A percentile compares a stretch with the other conserved stretches of the same genome.
phyloP scores from a whole-genome alignment of 2,113 vertebrate genomes.

The Ceyx melanurus region DNA sequence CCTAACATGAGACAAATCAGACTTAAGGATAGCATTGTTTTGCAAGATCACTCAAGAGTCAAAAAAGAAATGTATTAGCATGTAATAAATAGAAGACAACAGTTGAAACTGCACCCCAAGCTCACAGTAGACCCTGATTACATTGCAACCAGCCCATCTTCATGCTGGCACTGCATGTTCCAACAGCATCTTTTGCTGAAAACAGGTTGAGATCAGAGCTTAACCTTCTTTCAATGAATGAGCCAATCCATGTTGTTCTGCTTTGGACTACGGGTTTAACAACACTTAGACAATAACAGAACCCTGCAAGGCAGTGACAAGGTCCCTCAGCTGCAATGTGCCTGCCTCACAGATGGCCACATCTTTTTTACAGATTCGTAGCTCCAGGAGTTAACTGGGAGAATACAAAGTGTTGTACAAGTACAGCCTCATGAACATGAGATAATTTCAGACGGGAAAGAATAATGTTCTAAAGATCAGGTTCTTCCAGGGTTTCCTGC shows the following conservation, averaged over 20 bases:
- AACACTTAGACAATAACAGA: not conserved
- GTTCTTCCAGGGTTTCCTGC: not conserved
- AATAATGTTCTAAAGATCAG: not conserved
- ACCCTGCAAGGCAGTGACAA: not conserved
- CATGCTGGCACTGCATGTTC: fast-evolving
- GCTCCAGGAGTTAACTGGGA: not conserved
- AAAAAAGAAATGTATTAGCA: not conserved
- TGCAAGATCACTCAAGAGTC: not conserved
- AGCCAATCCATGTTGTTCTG: not conserved
- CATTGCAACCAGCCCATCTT: not conserved
- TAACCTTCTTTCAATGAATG: not conserved
- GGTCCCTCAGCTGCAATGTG: not conserved
- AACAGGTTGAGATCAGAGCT: not conserved
- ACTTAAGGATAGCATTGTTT: not conserved
- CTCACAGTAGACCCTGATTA: not conserved
- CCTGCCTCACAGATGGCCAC: not conserved
- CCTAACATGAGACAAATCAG: slow-evolving; percentile 72
- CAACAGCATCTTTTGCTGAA: not conserved
- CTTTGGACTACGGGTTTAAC: not conserved
- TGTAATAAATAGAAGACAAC: not conserved
- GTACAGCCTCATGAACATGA: not conserved
- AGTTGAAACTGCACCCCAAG: not conserved
- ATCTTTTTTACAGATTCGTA: not conserved
- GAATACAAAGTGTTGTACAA: not conserved
- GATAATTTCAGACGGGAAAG: not conserved